Base-by-base conservation (phyloP, 30 jellyfish, hydroid and myxozoan genomes). In the Catostylus mosaicus region DNA sequence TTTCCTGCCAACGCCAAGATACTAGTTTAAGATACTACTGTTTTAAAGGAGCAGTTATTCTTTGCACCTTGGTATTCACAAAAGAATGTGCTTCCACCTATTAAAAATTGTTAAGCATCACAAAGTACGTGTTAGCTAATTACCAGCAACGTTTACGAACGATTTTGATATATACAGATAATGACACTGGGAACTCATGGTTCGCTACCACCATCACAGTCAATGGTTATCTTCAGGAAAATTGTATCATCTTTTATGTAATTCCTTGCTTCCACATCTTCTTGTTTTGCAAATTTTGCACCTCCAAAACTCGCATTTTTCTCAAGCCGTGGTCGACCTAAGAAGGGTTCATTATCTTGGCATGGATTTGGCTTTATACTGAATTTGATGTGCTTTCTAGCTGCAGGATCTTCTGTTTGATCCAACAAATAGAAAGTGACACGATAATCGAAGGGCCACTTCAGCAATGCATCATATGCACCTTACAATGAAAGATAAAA, bases 301-400 rank as follows among this genome's bases (percentile, higher is more conserved):
- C 97, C 99, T 1, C 99, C 99, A 84, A 94, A 94, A 77, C 97
- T 88, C 4, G 99, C 99, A 59, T 94, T 94, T 64, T 94, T 94
- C 94, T 94, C 99, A 85, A 94, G 83, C 31, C 87, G 68, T 36
- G 99, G 99, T 19, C 92, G 83, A 57, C 99, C 99, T 12, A 94
- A 86, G 80, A 94, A 94, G 0, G 99, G 97, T 57, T 82, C 96
- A 89, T 94, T 94, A 14, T 88, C 97, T 27, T 69, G 74, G 57
- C 99, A 94, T 36, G 99, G 99, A 59, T 94, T 94, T 78, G 99
- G 99, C 68, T 94, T 94, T 73, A 94, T 94, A 75, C 97, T 94
- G 86, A 94, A 94, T 51, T 83, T 88, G 67, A 87, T 71, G 86
- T 94, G 99, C 35, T 83, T 83, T 35, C 99, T 92, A 16, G 71